Percentiles rank a stretch among this genome's conserved stretches.
phyloP scores from a whole-genome alignment of 2,888 invertebrate genomes.

The Polydrusus cervinus region DNA sequence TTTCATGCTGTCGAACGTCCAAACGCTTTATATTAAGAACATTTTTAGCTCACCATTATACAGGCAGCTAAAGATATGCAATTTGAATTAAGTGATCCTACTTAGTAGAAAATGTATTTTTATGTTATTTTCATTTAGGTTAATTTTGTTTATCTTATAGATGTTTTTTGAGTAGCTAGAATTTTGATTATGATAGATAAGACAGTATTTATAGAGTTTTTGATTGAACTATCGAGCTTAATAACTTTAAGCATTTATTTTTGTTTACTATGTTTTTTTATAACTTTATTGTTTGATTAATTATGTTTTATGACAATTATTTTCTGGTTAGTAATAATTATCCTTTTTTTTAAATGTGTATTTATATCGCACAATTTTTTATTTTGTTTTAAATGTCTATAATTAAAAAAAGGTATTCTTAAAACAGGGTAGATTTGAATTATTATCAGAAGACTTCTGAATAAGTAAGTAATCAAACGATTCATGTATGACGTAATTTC shows the following conservation, averaged over 20 bases:
- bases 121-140: slow-evolving; percentile 33
- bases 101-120: slow-evolving; percentile 33
- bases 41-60: slow-evolving; percentile 29
- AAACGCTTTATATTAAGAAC: neutral
- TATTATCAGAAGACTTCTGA: slow-evolving; percentile 28
- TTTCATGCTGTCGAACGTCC: neutral
- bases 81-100: slow-evolving; percentile 32
- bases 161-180: slow-evolving; percentile 34
- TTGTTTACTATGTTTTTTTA: slow-evolving; percentile 23
- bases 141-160: slow-evolving; percentile 28
- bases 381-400: slow-evolving; percentile 33
- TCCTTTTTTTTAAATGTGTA: neutral
- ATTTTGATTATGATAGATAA: slow-evolving; percentile 34
- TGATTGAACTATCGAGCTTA: slow-evolving; percentile 42
- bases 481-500: slow-evolving; percentile 48
- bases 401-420: slow-evolving; percentile 49
- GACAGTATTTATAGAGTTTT: slow-evolving; percentile 39
- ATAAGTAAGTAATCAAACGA: slow-evolving; percentile 35
- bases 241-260: slow-evolving; percentile 36
- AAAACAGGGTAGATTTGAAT: slow-evolving; percentile 52
- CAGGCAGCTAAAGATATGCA: slow-evolving; percentile 26
- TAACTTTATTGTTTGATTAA: slow-evolving; percentile 4
- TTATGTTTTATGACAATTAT: slow-evolving; percentile 18
- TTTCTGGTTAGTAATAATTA: slow-evolving; percentile 3
- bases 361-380: slow-evolving; percentile 40